Evolutionary conservation across 1,140 invertebrate species (phyloP), one percentile per base, ranked within the genome.

Genomic region (Drosophila repletoides): DNA sequence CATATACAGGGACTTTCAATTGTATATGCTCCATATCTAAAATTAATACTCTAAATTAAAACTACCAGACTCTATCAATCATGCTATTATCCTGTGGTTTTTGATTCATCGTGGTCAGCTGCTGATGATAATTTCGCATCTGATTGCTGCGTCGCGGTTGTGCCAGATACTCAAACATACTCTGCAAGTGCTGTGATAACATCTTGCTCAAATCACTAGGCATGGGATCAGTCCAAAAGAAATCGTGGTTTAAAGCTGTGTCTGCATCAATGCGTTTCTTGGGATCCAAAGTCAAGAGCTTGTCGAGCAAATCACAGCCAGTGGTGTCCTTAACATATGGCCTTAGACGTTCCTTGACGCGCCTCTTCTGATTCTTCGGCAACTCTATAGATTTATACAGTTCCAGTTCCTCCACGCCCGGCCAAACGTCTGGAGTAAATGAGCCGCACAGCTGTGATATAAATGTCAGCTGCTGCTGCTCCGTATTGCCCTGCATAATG

Each of bases 141-240:
- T 95, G 94, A 4, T 93, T 93, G 2, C 93, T 92, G 60, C 95
- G 83, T 7, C 94, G 90, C 2, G 96, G 95, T 0, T 97, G 97
- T 0, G 97, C 97, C 38, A 98, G 91, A 89, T 96, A 99, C 90
- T 99, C 98, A 88, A 99, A 99, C 97, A 98, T 99, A 89, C 96
- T 98, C 74, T 97, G 97, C 0, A 94, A 95, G 88, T 98, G 97
- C 79, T 98, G 96, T 0, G 96, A 96, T 38, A 99, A 91, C 97
- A 98, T 98, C 91, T 96, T 96, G 19, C 94, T 95, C 1, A 99
- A 91, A 87, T 98, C 97, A 84, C 94, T 95, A 0, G 98, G 97
- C 94, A 98, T 96, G 21, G 98, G 98, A 89, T 98, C 97, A 1
- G 95, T 97, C 97, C 97, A 99, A 90, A 99, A 99, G 90, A 99